Evolutionary conservation across 2,113 vertebrate genomes (phyloP).

Genomic region (Chascanopsetta lugubris): DNA sequence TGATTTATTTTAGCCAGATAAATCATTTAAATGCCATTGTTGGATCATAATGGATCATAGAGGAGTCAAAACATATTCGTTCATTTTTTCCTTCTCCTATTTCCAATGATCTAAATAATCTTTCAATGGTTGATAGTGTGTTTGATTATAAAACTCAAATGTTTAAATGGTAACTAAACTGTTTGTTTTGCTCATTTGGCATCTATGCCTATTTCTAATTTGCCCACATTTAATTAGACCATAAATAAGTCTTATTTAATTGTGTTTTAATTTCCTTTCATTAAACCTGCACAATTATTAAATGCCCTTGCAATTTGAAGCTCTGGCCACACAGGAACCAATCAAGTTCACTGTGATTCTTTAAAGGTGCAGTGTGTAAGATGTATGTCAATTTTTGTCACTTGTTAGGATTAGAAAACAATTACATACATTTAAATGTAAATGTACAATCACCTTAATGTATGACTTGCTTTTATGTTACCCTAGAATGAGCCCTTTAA

Average conservation of each 20-base stretch:
- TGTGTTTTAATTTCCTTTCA: conserved; percentile 51
- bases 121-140: background rate
- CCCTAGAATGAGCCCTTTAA: background rate
- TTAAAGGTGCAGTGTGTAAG: too few species aligned
- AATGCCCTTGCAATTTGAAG: conserved; percentile 33
- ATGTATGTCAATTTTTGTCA: too few species aligned
- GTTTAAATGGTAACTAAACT: conserved; percentile 1
- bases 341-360: too few species aligned
- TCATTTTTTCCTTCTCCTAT: background rate
- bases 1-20: conserved; percentile 4
- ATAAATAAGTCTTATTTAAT: conserved; percentile 65
- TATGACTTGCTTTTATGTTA: too few species aligned
- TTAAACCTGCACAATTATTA: conserved; percentile 48
- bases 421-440: too few species aligned
- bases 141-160: background rate
- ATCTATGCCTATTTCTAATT: conserved; percentile 33
- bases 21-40: background rate
- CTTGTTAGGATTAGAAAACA: too few species aligned
- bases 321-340: conserved; percentile 21
- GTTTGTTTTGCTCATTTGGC: conserved; percentile 24
- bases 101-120: background rate
- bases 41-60: too few species aligned
- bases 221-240: conserved; percentile 53
- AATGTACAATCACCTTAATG: too few species aligned
- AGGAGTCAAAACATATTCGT: too few species aligned